Base-by-base conservation (phyloP, 2,888 invertebrate genomes). In the Mimumesa dahlbomi region DNA sequence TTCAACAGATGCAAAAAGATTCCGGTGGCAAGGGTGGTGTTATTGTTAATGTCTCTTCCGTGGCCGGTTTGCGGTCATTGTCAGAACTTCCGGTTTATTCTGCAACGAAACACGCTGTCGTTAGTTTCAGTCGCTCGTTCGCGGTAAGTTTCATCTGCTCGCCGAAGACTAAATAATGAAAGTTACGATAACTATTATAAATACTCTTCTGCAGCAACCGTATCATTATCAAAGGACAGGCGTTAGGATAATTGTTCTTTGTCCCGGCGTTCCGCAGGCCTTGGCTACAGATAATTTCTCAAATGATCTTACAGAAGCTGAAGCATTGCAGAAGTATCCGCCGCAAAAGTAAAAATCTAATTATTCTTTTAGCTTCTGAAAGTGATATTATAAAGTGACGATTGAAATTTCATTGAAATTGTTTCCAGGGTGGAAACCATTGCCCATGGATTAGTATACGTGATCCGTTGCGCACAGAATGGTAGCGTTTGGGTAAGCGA, bases 21-120 rank as follows among this genome's bases (percentile, higher is more conserved):
- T 88, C 85, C 36, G 90, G 90, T 3, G 91, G 90, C 0, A 81
- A 83, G 34, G 94, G 94, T 7, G 94, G 94, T 0, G 91, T 91
- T 0, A 91, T 94, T 46, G 90, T 94, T n/a, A 94, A 94, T 83
- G 89, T 93, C 18, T 91, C 93, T 0, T 93, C 94, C 0, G 91
- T 92, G 18, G 91, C 92, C 64, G 93, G 93, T 0, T 90, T 91
- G 43, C 89, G 90, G 76, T 87, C 91, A 0, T 88, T 91, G 36
- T 90, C 90, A 21, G 91, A 90, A 22, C 82, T 91, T 13, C 93
- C 93, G 0, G 87, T 92, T n/a, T 93, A 93, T 82, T 91, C 91
- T 19, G 92, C 92, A 0, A 92, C 93, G 0, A 93, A 93, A 84
- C 87, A 88, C 72, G 89, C 87, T 0, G 86, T 90, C 13, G 82